Evolutionary conservation across 2,888 invertebrate genomes (phyloP).

Genomic region (Eubasilissa splendida): DNA sequence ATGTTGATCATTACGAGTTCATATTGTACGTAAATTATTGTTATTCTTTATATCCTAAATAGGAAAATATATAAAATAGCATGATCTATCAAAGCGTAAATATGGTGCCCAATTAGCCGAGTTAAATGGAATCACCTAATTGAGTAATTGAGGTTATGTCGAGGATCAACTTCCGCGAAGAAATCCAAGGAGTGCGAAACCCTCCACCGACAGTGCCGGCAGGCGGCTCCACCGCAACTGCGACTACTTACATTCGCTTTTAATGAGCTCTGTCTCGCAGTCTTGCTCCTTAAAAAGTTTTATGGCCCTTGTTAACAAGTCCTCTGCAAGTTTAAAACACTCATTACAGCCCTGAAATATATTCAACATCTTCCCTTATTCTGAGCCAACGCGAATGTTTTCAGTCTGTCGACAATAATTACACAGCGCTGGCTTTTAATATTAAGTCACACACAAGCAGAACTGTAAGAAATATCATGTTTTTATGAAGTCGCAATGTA

Average conservation of each 20-base stretch:
- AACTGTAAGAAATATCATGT: too few species aligned
- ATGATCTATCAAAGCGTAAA: too few species aligned
- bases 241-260: conserved; percentile 17
- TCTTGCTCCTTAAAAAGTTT: conserved; percentile 51
- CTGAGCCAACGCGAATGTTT: conserved; percentile 16
- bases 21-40: too few species aligned
- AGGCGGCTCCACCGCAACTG: neutral
- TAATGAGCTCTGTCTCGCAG: conserved; percentile 52
- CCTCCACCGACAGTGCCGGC: neutral
- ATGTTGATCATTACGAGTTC: too few species aligned
- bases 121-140: too few species aligned
- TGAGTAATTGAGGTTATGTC: too few species aligned
- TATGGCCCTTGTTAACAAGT: conserved; percentile 56
- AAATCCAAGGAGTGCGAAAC: neutral
- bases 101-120: too few species aligned
- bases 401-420: conserved; percentile 13
- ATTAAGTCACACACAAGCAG: neutral
- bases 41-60: too few species aligned
- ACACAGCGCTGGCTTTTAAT: neutral
- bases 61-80: too few species aligned
- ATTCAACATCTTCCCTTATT: conserved; percentile 20
- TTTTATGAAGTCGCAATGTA: too few species aligned
- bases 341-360: conserved; percentile 50
- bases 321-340: conserved; percentile 53
- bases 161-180: neutral